Evolutionary conservation across 2,888 invertebrate genomes (phyloP), one percentile per base, ranked within the genome.

Genomic region (Drosophila quinaria): DNA sequence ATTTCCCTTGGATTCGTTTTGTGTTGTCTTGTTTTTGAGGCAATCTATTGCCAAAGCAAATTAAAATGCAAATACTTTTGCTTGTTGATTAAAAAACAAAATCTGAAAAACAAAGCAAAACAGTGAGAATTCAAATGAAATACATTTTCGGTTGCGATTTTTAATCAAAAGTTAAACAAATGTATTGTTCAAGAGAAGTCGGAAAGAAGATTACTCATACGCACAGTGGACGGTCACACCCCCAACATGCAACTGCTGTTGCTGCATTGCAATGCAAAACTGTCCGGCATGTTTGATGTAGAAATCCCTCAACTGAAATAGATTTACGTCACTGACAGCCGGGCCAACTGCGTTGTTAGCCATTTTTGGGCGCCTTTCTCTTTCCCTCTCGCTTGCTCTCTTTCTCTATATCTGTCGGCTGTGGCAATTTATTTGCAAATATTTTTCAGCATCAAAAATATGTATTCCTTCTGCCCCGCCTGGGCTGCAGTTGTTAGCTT

Each of bases 271-370:
- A 79, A 84, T 77, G 72, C 72, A 84, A 81, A 87, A 80, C 87
- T 89, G 89, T 89, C 85, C 88, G 72, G 80, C 73, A 89, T 86
- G 81, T 87, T 86, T 87, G 80, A 89, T 89, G 81, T 85, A 74
- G 81, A 86, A 89, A 89, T 86, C 86, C 86, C 85, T 87, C 88
- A 85, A 85, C 86, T 89, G 82, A 86, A 89, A 86, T 89, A 86
- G 89, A 89, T 86, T 86, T 87, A 89, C 89, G 85, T 89, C 89
- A 89, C 85, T 87, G 80, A 56, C 89, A 87, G 89, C 74, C 82
- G 72, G 72, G 44, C 69, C 59, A 78, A 65, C 76, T 60, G 64
- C 64, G 75, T 84, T 71, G 66, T 69, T 74, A 56, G 70, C 81
- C 74, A 71, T 78, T 81, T 80, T 81, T 69, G 56, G 67, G 54